phyloP scores from a whole-genome alignment of 2,888 invertebrate genomes.

The Candidula unifasciata region DNA sequence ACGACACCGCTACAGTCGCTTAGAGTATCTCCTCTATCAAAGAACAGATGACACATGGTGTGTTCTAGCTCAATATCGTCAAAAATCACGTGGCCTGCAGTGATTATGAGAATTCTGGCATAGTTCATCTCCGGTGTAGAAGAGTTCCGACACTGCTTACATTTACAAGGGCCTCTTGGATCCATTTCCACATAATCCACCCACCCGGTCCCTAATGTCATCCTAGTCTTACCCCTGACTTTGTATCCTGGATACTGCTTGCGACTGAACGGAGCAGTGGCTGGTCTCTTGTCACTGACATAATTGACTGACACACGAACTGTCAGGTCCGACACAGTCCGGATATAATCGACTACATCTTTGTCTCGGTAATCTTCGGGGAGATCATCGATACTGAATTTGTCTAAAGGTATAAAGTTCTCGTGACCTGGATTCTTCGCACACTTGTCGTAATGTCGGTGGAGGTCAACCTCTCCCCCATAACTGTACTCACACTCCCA shows the following conservation, averaged over 20 bases:
- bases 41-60: conserved; percentile 16
- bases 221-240: neutral
- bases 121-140: neutral
- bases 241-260: neutral
- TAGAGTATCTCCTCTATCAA: neutral
- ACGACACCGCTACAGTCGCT: neutral
- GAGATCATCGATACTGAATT: neutral
- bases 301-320: conserved; percentile 1
- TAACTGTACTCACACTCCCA: neutral
- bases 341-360: neutral
- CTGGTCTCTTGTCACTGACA: neutral
- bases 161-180: neutral
- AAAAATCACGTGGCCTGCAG: neutral
- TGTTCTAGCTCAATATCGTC: neutral
- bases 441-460: neutral
- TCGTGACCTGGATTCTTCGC: conserved; percentile 2
- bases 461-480: neutral
- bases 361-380: neutral
- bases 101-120: neutral
- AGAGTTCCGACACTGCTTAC: neutral
- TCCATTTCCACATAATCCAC: neutral
- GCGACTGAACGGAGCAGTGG: too few species aligned
- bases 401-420: neutral
- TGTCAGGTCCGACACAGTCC: neutral
- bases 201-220: neutral